Percentiles rank a stretch among this genome's conserved stretches.
These are phyloP conservation scores for Oxycera nigricornis DNA, from an alignment of 2,888 invertebrate species.

Conservation along the genomic window DNA sequence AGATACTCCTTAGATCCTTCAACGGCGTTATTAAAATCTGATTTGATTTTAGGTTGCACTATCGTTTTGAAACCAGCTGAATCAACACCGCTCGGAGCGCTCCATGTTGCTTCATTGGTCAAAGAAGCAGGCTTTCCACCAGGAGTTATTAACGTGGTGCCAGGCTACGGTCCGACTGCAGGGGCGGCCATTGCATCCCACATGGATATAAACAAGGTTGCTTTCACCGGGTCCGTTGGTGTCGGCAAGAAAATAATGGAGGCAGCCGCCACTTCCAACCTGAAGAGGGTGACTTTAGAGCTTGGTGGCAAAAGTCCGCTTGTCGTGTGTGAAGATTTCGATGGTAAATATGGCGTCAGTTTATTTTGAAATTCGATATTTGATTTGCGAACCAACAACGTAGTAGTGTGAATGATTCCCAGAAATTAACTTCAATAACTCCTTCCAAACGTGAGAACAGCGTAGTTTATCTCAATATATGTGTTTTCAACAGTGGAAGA, in stretches of 20 bases:
- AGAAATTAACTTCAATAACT: too few relatives aligned
- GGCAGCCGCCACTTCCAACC: constrained; percentile 76
- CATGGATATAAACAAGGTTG: constrained; percentile 74
- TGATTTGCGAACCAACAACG: too few relatives aligned
- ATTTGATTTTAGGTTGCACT: constrained; percentile 66
- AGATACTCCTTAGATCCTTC: too few relatives aligned
- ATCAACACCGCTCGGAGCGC: constrained; percentile 81
- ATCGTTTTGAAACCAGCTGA: constrained; percentile 84
- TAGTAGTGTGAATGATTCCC: too few relatives aligned
- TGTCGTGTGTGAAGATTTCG: constrained; percentile 81
- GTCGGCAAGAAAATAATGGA: constrained; percentile 62
- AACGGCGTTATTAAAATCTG: neutral
- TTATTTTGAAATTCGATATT: neutral
- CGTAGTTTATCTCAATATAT: too few relatives aligned
- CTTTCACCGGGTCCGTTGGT: constrained; percentile 79
- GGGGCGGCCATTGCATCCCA: constrained; percentile 76
- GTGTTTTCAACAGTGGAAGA: constrained; percentile 64
- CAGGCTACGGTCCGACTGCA: constrained; percentile 77
- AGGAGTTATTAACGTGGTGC: constrained; percentile 79
- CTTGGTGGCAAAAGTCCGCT: constrained; percentile 90
- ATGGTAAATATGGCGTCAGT: constrained; percentile 65
- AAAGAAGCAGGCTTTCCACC: constrained; percentile 83
- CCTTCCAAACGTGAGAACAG: too few relatives aligned
- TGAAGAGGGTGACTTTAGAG: constrained; percentile 84
- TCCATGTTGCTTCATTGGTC: constrained; percentile 74